Base-by-base conservation (phyloP, 2,113 vertebrate genomes). In the Phoenicopterus ruber region DNA sequence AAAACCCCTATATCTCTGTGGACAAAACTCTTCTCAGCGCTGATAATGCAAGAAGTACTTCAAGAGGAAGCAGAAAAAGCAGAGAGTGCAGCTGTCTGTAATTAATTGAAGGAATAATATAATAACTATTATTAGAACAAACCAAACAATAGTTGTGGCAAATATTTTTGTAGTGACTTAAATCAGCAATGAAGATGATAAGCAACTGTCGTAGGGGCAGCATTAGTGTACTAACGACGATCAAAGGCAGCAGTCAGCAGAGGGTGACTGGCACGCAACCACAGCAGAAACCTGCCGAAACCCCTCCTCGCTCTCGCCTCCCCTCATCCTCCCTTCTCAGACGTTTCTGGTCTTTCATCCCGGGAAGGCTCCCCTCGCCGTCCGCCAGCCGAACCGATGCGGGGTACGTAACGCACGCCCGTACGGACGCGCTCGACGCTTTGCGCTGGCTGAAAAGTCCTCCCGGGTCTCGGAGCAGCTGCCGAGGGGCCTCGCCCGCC, bases 121-220 rank as follows among this genome's bases (percentile, higher is more conserved):
- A 97, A 97, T 97, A 97, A 97, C 96, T 97, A 47, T 97, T 97
- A 98, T 98, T 98, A 98, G 96, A 88, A 91, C 78, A 96, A 96
- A 91, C 73, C 76, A 88, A 94, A 92, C 96, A 97, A 96, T 95
- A 63, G 96, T 93, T 97, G 89, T 85, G 95, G 87, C 96, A 97
- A 93, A 87, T 97, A 95, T 96, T 96, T 97, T 96, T 84, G 61
- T 88, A 86, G 86, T 10, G 1, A 63, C 72, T 90, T 81, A 38
- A 86, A 66, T 82, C 73, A 88, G 86, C 73, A 90, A 92, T 86
- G 89, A 81, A 82, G 95, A 88, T 47, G 62, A 55, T 38, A 57
- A 95, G 94, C 88, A 93, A 46, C 86, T 14, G 11, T 80, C 5
- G 13, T 25, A 59, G 84, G 63, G 80, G 49, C 89, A 79, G 70